These are phyloP conservation scores for Muricea muricata DNA, from an alignment of 92 coral and sea anemone genomes.

Conservation along the genomic window DNA sequence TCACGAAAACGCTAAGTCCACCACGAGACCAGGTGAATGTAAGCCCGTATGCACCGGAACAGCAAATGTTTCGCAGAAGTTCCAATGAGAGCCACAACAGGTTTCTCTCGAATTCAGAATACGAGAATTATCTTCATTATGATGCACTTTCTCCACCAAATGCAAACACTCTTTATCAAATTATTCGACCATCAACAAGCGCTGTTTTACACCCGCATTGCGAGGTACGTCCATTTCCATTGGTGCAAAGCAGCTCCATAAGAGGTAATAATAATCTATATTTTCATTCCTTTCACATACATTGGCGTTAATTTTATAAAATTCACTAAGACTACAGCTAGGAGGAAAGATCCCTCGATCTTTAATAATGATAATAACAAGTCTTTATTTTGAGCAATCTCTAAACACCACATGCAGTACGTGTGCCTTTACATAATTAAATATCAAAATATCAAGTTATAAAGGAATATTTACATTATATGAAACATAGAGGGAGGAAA, in stretches of 20 bases:
- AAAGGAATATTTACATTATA: too few relatives aligned
- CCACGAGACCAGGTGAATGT: background rate
- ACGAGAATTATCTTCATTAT: conserved; percentile 16
- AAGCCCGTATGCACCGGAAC: background rate
- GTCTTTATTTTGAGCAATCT: too few relatives aligned
- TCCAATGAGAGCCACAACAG: background rate
- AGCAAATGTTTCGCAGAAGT: background rate
- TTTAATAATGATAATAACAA: too few relatives aligned
- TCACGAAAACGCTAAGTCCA: conserved; percentile 52
- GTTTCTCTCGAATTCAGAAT: background rate
- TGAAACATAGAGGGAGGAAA: too few relatives aligned
- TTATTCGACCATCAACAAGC: background rate
- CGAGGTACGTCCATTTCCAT: background rate
- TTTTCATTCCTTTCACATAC: too few relatives aligned
- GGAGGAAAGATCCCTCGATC: too few relatives aligned
- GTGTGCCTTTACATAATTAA: too few relatives aligned
- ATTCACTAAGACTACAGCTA: too few relatives aligned
- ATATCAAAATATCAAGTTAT: too few relatives aligned
- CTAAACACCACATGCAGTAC: too few relatives aligned
- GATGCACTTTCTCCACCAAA: background rate
- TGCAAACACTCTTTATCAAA: background rate
- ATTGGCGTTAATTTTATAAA: too few relatives aligned
- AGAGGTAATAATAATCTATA: background rate
- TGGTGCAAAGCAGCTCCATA: background rate
- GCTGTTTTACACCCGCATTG: background rate